A percentile compares a stretch with the other conserved stretches of the same genome.
Conservation (phyloP, 2,888 invertebrate species). For the Aplocera efformata region DNA sequence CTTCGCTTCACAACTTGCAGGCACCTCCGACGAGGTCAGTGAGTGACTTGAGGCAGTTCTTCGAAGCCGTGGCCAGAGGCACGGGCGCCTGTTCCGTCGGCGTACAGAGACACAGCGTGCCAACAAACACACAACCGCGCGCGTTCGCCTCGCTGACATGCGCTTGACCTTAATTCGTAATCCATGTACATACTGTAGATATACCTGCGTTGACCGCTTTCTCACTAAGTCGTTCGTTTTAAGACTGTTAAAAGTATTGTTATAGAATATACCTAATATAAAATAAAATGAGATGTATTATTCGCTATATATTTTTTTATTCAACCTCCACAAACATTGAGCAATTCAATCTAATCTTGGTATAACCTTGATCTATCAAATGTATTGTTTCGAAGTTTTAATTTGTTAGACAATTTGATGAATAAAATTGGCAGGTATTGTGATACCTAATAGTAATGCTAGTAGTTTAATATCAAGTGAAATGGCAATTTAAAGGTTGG, state of each 20-base stretch:
- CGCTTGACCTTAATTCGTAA: constrained; percentile 44
- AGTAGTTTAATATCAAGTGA: constrained; percentile 25
- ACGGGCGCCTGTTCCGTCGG: constrained; percentile 50
- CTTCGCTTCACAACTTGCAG: constrained; percentile 83
- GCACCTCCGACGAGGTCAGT: constrained; percentile 79
- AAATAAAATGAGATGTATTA: constrained; percentile 54
- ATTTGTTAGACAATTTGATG: constrained; percentile 27
- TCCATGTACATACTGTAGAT: constrained; percentile 69
- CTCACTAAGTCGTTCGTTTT: constrained; percentile 75
- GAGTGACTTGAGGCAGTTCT: constrained; percentile 85
- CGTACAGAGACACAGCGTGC: constrained; percentile 58
- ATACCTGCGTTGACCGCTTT: constrained; percentile 66
- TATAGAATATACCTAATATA: constrained; percentile 74
- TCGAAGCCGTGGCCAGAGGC: constrained; percentile 81
- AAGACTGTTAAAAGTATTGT: constrained; percentile 81
- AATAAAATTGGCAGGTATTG: constrained; percentile 26
- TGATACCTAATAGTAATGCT: constrained; percentile 21
- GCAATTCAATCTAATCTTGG: constrained; percentile 24
- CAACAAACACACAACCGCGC: constrained; percentile 58
- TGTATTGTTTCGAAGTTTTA: constrained; percentile 28
- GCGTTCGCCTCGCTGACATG: constrained; percentile 66
- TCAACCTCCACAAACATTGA: constrained; percentile 25
- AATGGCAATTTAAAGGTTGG: constrained; percentile 45
- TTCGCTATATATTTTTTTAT: constrained; percentile 22
- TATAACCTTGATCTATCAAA: constrained; percentile 29